Percentiles rank a stretch among this genome's conserved stretches.
phyloP scores from a whole-genome alignment of 2,113 vertebrate species.

The Centropus unirufus region DNA sequence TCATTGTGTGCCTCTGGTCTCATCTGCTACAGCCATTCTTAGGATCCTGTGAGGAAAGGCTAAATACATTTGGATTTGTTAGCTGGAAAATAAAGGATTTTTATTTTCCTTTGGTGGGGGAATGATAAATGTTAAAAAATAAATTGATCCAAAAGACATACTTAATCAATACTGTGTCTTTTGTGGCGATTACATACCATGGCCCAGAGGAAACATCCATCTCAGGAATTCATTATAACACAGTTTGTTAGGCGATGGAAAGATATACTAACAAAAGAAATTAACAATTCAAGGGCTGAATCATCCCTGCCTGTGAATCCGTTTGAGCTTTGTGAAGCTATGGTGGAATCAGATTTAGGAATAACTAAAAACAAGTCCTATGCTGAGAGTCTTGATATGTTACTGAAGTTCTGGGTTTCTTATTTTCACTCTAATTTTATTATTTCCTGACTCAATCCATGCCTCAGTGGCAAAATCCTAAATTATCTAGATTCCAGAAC shows the following conservation, averaged over 20 bases:
- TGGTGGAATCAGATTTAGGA: background rate
- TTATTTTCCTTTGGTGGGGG: too few relatives aligned
- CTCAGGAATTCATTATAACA: background rate
- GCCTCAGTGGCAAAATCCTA: slow-evolving; percentile 49
- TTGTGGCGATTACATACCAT: background rate
- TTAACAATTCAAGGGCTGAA: background rate
- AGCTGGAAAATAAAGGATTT: background rate
- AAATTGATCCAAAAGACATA: background rate
- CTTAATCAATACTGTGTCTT: background rate
- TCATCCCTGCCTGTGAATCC: background rate
- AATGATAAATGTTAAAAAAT: background rate
- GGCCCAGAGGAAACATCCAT: background rate
- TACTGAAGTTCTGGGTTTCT: slow-evolving; percentile 47
- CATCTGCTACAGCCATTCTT: background rate
- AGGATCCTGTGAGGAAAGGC: background rate
- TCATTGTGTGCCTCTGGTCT: background rate
- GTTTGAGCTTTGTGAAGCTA: background rate
- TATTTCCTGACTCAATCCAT: slow-evolving; percentile 28
- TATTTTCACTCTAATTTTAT: slow-evolving; percentile 35
- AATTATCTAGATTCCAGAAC: slow-evolving; percentile 55
- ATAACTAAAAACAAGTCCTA: background rate
- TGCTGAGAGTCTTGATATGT: background rate
- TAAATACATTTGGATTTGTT: background rate
- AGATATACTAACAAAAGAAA: slow-evolving; percentile 12
- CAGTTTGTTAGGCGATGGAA: background rate